These are phyloP conservation scores for Pteromalus puparum DNA, from an alignment of 1,140 invertebrate species.

Conservation along the genomic window DNA sequence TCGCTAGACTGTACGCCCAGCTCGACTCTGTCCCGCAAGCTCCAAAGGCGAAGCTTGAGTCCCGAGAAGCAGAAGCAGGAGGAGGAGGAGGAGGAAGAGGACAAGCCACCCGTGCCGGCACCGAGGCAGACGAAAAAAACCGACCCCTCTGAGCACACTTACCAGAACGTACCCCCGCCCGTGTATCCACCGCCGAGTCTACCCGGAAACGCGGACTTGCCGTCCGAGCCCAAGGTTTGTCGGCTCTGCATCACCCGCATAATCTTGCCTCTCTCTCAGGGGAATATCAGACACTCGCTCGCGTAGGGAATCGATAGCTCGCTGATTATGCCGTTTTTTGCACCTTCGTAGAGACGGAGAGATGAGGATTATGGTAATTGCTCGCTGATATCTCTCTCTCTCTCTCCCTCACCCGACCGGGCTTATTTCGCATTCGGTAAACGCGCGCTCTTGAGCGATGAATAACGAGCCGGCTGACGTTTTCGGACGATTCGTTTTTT, in stretches of 20 bases:
- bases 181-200: constrained; percentile 64
- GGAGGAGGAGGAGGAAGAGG: constrained; percentile 31
- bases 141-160: constrained; percentile 73
- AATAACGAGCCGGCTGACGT: neutral
- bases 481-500: neutral
- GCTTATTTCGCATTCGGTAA: neutral
- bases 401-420: too few species aligned
- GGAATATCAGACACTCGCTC: constrained; percentile 14
- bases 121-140: constrained; percentile 68
- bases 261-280: neutral
- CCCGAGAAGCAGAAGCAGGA: neutral
- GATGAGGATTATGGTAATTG: constrained; percentile 1
- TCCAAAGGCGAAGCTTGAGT: neutral
- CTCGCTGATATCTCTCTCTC: neutral
- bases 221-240: constrained; percentile 68
- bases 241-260: constrained; percentile 10
- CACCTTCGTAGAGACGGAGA: neutral
- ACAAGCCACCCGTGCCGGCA: constrained; percentile 64
- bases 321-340: neutral
- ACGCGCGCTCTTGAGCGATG: neutral
- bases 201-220: neutral
- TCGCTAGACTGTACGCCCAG: constrained; percentile 55
- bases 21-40: constrained; percentile 35
- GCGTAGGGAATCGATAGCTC: neutral
- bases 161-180: constrained; percentile 76